phyloP scores from a whole-genome alignment of 2,888 invertebrate genomes.

The Drosophila subsilvestris region DNA sequence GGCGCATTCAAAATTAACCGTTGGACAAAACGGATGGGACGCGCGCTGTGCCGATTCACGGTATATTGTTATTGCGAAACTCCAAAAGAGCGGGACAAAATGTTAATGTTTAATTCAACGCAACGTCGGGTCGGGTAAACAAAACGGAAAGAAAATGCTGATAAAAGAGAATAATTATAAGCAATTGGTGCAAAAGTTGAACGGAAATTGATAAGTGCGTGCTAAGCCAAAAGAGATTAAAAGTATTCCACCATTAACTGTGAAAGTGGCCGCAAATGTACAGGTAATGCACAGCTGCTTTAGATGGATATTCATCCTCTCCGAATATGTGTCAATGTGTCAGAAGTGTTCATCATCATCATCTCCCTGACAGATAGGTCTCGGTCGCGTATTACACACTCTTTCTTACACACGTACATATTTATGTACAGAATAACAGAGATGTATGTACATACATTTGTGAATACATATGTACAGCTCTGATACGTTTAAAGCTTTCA shows the following conservation, averaged over 20 bases:
- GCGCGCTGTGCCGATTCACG: slow-evolving; percentile 36
- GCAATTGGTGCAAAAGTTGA: slow-evolving; percentile 46
- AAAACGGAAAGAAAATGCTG: slow-evolving; percentile 45
- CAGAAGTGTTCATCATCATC: slow-evolving; percentile 53
- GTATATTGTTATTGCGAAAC: slow-evolving; percentile 29
- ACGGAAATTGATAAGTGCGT: slow-evolving; percentile 55
- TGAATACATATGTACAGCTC: too few relatives aligned
- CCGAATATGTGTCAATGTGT: slow-evolving; percentile 68
- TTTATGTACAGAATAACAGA: too few relatives aligned
- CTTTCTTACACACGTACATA: not conserved
- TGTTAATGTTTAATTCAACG: slow-evolving; percentile 14
- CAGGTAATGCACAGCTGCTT: slow-evolving; percentile 23
- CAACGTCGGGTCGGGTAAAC: slow-evolving; percentile 12
- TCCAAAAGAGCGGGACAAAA: slow-evolving; percentile 22
- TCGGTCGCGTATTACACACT: slow-evolving; percentile 4
- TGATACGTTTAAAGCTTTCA: too few relatives aligned
- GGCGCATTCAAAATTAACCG: slow-evolving; percentile 69
- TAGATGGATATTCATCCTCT: not conserved
- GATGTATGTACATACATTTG: too few relatives aligned
- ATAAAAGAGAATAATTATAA: slow-evolving; percentile 55
- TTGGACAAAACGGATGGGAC: slow-evolving; percentile 58
- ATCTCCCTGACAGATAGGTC: slow-evolving; percentile 16
- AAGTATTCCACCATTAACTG: slow-evolving; percentile 29
- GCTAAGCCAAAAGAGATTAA: slow-evolving; percentile 9
- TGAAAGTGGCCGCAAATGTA: slow-evolving; percentile 50